A percentile compares a stretch with the other conserved stretches of the same genome.
Evolutionary conservation across 2,113 vertebrate genomes (phyloP).

Genomic region (Aegithalos caudatus): DNA sequence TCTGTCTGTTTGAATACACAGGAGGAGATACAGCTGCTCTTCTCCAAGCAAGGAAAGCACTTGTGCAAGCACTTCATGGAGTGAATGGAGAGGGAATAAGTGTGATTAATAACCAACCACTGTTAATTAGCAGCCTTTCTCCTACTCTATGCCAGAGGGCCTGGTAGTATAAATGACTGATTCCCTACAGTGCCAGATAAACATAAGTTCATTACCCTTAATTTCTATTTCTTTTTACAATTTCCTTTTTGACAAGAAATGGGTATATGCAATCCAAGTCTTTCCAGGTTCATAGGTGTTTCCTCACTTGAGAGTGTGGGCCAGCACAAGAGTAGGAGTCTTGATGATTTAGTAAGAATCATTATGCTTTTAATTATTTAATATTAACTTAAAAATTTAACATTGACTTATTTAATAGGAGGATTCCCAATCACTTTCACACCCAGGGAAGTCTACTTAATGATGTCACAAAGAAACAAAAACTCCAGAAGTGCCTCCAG

Average conservation of each 20-base stretch:
- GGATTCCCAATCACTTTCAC: neutral
- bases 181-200: neutral
- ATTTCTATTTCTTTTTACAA: neutral
- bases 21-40: neutral
- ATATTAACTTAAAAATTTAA: neutral
- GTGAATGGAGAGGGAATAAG: neutral
- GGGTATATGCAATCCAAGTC: neutral
- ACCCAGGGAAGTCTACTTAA: neutral
- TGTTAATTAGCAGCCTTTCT: constrained; percentile 40
- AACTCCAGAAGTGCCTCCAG: neutral
- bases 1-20: neutral
- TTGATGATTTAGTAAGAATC: neutral
- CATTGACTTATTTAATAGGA: neutral
- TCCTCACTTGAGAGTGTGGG: neutral
- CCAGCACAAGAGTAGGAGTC: neutral
- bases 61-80: neutral
- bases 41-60: neutral
- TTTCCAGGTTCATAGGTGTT: neutral
- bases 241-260: neutral
- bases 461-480: neutral
- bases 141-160: neutral
- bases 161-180: constrained; percentile 2
- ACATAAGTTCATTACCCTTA: constrained; percentile 4
- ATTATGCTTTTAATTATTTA: neutral
- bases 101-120: constrained; percentile 44